Evolutionary conservation across 2,888 invertebrate genomes (phyloP).

Genomic region (Rhingia campestris): DNA sequence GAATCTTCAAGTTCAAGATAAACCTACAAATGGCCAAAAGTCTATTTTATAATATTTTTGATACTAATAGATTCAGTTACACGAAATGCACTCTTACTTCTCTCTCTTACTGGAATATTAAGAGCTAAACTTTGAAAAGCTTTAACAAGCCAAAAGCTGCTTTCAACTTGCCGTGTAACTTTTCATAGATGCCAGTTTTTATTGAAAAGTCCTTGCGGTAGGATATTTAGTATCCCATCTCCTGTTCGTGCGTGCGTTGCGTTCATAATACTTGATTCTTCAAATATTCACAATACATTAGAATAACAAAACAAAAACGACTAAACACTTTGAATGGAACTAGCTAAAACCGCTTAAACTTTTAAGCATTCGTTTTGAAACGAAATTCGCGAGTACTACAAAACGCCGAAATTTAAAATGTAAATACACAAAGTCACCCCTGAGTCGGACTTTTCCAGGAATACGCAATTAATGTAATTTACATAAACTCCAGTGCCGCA

Average conservation of each 20-base stretch:
- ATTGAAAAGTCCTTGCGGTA: conserved; percentile 73
- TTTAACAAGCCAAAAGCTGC: conserved; percentile 38
- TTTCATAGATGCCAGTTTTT: conserved; percentile 62
- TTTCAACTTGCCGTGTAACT: conserved; percentile 27
- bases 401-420: conserved; percentile 39
- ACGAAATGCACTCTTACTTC: conserved; percentile 21
- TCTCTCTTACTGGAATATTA: conserved; percentile 61
- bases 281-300: conserved; percentile 8
- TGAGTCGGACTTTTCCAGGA: conserved; percentile 15
- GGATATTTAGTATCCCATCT: conserved; percentile 70
- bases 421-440: conserved; percentile 41
- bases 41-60: conserved; percentile 1
- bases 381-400: not conserved
- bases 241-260: conserved; percentile 68
- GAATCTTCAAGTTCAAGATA: conserved; percentile 63
- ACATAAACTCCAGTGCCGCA: conserved; percentile 34
- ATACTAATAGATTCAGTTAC: conserved; percentile 10
- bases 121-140: conserved; percentile 42
- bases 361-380: not conserved
- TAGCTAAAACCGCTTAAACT: not conserved
- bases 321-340: conserved; percentile 29
- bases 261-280: conserved; percentile 35
- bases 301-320: conserved; percentile 6
- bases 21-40: conserved; percentile 39
- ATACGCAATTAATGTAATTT: conserved; percentile 32